Conservation (phyloP, 2,888 invertebrate genomes). For the Hesperia comma region DNA sequence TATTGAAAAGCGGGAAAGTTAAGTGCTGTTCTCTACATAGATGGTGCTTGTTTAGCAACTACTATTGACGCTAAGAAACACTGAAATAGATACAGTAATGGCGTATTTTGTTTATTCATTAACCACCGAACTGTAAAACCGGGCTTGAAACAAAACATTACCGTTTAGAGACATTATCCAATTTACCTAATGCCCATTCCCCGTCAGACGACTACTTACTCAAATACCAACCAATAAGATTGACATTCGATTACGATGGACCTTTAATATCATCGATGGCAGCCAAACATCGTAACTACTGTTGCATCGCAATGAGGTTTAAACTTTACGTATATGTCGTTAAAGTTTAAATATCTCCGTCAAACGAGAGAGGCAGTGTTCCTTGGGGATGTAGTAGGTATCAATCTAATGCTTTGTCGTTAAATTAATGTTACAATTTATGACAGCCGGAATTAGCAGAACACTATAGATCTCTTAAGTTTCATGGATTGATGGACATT, state of each 20-base stretch:
- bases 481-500: slow-evolving; percentile 52
- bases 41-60: background rate
- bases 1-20: too few species aligned
- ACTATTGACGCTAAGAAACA: background rate
- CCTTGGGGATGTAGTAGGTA: slow-evolving; percentile 74
- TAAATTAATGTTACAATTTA: slow-evolving; percentile 83
- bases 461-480: slow-evolving; percentile 56
- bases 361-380: slow-evolving; percentile 48
- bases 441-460: slow-evolving; percentile 75
- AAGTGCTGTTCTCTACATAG: too few species aligned
- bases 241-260: slow-evolving; percentile 57
- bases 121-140: slow-evolving; percentile 17
- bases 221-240: slow-evolving; percentile 61
- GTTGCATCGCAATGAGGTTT: slow-evolving; percentile 42
- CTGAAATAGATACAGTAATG: background rate
- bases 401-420: slow-evolving; percentile 79
- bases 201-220: slow-evolving; percentile 50
- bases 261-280: background rate
- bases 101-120: slow-evolving; percentile 28
- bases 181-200: slow-evolving; percentile 69
- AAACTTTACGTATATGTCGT: slow-evolving; percentile 39
- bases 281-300: slow-evolving; percentile 39
- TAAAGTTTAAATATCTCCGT: slow-evolving; percentile 28
- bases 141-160: slow-evolving; percentile 67
- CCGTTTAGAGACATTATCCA: slow-evolving; percentile 75